Conservation (phyloP, 2,113 vertebrate species). For the Nyctereutes procyonoides region DNA sequence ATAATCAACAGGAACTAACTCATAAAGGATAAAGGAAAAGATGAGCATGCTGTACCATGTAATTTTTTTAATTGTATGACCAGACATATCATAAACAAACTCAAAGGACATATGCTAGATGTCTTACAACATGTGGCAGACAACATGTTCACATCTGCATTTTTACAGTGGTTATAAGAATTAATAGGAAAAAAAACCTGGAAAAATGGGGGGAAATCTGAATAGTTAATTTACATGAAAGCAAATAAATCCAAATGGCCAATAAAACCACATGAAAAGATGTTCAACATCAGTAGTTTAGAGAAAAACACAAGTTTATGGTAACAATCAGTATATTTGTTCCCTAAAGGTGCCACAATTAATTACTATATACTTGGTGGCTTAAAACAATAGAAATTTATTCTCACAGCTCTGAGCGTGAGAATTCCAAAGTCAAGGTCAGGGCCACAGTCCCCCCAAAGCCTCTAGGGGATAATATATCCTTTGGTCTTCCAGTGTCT, state of each 20-base stretch:
- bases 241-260: slow-evolving; percentile 39
- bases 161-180: background rate
- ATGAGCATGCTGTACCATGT: background rate
- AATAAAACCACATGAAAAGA: slow-evolving; percentile 44
- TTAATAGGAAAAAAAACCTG: background rate
- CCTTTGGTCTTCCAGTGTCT: background rate
- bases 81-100: background rate
- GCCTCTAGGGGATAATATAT: background rate
- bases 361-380: background rate
- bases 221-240: slow-evolving; percentile 9
- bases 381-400: background rate
- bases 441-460: no score
- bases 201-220: background rate
- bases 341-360: background rate
- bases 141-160: background rate
- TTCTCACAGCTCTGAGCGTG: background rate
- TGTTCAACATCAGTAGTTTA: background rate
- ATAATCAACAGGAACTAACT: background rate
- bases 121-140: background rate
- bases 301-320: background rate
- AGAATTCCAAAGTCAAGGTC: background rate
- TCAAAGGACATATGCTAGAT: background rate
- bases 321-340: background rate
- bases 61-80: background rate
- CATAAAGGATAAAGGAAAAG: slow-evolving; percentile 5